phyloP scores from a whole-genome alignment of 2,888 invertebrate species.

The Amphimallon solstitiale region DNA sequence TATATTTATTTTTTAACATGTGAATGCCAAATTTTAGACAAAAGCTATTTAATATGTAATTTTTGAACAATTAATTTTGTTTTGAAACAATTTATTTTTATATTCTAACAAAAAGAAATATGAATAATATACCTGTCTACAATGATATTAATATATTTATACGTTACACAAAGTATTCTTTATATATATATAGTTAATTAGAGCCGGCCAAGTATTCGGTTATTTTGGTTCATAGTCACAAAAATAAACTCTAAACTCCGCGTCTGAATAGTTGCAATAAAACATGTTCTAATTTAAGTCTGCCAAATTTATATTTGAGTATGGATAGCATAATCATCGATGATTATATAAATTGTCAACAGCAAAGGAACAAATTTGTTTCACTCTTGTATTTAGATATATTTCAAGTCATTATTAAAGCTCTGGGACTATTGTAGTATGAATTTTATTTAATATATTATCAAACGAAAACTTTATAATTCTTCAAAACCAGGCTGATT shows the following conservation, averaged over 20 bases:
- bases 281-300: constrained; percentile 17
- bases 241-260: constrained; percentile 9
- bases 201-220: background rate
- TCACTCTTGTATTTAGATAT: background rate
- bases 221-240: constrained; percentile 3
- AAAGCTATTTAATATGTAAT: no score
- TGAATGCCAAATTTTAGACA: no score
- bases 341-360: constrained; percentile 4
- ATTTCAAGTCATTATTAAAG: background rate
- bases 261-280: constrained; percentile 18
- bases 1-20: no score
- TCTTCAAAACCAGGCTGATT: no score
- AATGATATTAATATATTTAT: background rate
- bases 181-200: background rate
- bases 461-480: no score
- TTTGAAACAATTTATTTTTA: no score
- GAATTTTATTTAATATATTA: no score
- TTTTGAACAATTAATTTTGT: no score
- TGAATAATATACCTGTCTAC: no score
- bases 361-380: background rate
- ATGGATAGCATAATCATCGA: background rate
- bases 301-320: constrained; percentile 19
- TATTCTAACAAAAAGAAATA: no score
- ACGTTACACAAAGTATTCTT: background rate
- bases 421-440: no score